Conservation (phyloP, 2,888 invertebrate genomes). For the Xanthorhoe designata region DNA sequence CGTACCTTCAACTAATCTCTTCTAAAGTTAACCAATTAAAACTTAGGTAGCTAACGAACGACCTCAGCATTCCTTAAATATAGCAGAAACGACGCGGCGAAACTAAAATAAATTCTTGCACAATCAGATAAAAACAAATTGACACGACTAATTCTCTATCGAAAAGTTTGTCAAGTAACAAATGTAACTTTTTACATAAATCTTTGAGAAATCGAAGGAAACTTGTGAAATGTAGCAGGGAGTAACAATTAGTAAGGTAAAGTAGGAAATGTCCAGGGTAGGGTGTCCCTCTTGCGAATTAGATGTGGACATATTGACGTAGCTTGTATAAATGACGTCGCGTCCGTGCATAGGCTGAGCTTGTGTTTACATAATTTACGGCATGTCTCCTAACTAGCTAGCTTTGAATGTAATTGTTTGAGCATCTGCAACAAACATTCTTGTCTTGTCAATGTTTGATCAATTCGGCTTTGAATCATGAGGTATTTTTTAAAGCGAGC, state of each 20-base stretch:
- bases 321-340: neutral
- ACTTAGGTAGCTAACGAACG: slow-evolving; percentile 25
- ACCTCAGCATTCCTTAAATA: slow-evolving; percentile 26
- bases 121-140: slow-evolving; percentile 45
- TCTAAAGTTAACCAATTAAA: slow-evolving; percentile 32
- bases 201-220: slow-evolving; percentile 49
- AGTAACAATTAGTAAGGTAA: slow-evolving; percentile 35
- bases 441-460: too few relatives aligned
- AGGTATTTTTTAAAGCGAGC: too few relatives aligned
- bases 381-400: neutral
- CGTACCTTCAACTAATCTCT: slow-evolving; percentile 22
- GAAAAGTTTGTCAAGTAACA: slow-evolving; percentile 36
- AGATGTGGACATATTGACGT: slow-evolving; percentile 1
- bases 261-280: slow-evolving; percentile 9
- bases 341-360: neutral
- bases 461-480: too few relatives aligned
- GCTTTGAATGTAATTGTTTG: neutral
- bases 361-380: slow-evolving; percentile 2
- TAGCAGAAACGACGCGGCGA: slow-evolving; percentile 21
- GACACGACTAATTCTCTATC: slow-evolving; percentile 41
- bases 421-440: neutral
- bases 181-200: slow-evolving; percentile 50
- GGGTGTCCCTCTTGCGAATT: slow-evolving; percentile 4
- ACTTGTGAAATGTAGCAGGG: slow-evolving; percentile 48
- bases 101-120: slow-evolving; percentile 36